A percentile compares a stretch with the other conserved stretches of the same genome.
These are phyloP conservation scores for Phrynocephalus forsythii DNA, from an alignment of 2,797 vertebrate species.

Conservation along the genomic window DNA sequence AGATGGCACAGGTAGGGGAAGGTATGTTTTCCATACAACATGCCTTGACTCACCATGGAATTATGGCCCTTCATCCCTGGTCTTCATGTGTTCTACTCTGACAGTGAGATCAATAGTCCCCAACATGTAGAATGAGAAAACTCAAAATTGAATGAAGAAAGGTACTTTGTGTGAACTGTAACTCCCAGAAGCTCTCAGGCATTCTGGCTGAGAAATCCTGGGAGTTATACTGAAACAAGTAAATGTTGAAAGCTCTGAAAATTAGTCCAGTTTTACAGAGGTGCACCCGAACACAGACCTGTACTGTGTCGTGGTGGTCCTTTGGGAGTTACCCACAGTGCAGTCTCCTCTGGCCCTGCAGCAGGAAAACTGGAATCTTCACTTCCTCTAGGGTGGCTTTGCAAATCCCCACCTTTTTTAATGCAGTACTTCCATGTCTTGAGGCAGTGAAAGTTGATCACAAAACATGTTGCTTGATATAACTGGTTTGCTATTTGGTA, in stretches of 20 bases:
- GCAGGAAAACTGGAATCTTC: background rate
- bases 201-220: too few relatives aligned
- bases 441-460: background rate
- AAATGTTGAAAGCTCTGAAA: too few relatives aligned
- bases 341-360: background rate
- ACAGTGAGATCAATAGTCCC: background rate
- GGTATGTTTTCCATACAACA: too few relatives aligned
- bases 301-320: background rate
- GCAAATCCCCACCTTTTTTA: background rate
- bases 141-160: background rate
- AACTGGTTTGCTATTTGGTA: background rate
- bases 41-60: background rate
- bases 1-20: too few relatives aligned
- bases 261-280: background rate
- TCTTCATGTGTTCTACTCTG: background rate
- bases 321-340: too few relatives aligned
- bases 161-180: too few relatives aligned
- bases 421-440: background rate
- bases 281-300: background rate
- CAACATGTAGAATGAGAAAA: background rate
- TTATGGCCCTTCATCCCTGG: background rate
- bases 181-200: too few relatives aligned
- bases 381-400: background rate
- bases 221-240: too few relatives aligned
- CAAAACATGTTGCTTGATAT: background rate